Percentiles rank a stretch among this genome's conserved stretches.
These are phyloP conservation scores for Drosophila borealis DNA, from an alignment of 2,888 invertebrate genomes.

Conservation along the genomic window DNA sequence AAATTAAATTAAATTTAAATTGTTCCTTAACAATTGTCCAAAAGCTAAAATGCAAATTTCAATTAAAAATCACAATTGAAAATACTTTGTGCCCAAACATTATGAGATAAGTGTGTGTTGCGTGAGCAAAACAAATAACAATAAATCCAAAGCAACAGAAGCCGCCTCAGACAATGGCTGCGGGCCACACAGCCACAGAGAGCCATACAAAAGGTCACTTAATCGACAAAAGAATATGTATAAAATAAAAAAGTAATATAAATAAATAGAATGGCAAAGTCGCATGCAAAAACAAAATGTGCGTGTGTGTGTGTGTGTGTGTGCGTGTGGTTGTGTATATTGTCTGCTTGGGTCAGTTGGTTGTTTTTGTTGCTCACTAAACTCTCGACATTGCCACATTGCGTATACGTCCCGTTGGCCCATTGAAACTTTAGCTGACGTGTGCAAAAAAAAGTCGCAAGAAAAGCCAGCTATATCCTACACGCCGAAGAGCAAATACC, in stretches of 20 bases:
- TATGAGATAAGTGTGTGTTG: conserved; percentile 17
- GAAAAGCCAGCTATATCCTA: neutral
- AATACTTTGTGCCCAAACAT: conserved; percentile 18
- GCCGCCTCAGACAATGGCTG: conserved; percentile 9
- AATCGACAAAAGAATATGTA: conserved; percentile 45
- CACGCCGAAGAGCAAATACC: neutral
- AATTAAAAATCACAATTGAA: conserved; percentile 41
- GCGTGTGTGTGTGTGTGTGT: neutral
- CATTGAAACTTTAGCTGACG: conserved; percentile 7
- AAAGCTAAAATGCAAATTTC: conserved; percentile 15
- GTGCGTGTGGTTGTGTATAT: conserved; percentile 5
- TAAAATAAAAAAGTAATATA: conserved; percentile 8
- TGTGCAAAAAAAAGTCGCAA: conserved; percentile 2
- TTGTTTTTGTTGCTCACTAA: neutral
- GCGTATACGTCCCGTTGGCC: conserved; percentile 1
- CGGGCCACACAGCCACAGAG: conserved; percentile 18
- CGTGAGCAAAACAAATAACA: conserved; percentile 33
- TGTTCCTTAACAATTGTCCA: neutral
- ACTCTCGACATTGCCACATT: neutral
- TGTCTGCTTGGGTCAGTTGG: conserved; percentile 28
- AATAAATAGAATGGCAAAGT: conserved; percentile 30
- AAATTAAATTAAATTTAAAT: no score
- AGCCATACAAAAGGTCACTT: conserved; percentile 49
- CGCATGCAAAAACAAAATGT: conserved; percentile 18
- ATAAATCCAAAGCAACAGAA: conserved; percentile 12